Conservation (phyloP, 2,888 invertebrate genomes). For the Ceraclea dissimilis region DNA sequence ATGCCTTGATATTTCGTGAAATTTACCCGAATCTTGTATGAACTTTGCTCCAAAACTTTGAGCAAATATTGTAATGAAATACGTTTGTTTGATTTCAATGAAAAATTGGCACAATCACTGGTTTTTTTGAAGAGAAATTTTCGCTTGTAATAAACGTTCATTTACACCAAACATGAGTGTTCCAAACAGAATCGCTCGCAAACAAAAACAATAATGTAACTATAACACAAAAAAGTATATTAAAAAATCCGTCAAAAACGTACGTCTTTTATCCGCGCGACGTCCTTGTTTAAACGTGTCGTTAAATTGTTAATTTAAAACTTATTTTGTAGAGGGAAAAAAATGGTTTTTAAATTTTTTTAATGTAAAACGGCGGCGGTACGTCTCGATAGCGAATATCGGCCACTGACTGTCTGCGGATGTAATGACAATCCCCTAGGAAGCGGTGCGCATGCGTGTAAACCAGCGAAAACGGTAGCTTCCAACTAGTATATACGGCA, state of each 20-base stretch:
- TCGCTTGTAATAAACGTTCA: no score
- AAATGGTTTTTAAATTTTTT: constrained; percentile 19
- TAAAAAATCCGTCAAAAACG: neutral
- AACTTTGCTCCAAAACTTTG: no score
- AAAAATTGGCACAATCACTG: no score
- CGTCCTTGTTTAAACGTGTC: neutral
- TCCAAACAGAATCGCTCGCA: neutral
- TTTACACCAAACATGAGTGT: neutral
- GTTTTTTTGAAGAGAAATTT: no score
- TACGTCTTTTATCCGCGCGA: neutral
- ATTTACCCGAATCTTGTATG: no score
- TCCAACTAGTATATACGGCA: neutral
- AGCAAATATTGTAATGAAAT: no score
- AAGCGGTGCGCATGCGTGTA: constrained; percentile 22
- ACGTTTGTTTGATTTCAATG: no score
- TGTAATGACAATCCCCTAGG: constrained; percentile 20
- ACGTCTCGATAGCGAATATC: constrained; percentile 20
- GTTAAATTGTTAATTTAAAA: constrained; percentile 4
- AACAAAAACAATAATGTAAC: neutral
- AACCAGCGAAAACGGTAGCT: constrained; percentile 22
- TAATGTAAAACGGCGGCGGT: constrained; percentile 25
- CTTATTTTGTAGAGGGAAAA: constrained; percentile 14
- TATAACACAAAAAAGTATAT: neutral
- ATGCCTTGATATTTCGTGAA: no score
- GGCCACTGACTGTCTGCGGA: constrained; percentile 25